Evolutionary conservation across 2,113 vertebrate genomes (phyloP).

Genomic region (Rallus limicola): DNA sequence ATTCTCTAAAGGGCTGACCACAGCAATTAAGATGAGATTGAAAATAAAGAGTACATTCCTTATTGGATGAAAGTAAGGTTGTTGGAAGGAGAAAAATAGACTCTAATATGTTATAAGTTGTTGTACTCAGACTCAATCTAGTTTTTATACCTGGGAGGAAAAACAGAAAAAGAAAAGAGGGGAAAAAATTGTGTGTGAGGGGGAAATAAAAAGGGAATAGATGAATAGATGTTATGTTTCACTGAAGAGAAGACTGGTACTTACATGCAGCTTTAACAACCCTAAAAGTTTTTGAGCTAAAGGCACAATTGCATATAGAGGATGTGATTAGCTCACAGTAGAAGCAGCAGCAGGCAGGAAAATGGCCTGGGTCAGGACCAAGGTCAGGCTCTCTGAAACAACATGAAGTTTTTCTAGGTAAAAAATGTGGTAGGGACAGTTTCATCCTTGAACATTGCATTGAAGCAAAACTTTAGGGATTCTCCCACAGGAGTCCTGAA

Average conservation of each 20-base stretch:
- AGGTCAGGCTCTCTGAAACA: neutral
- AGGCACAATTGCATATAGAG: neutral
- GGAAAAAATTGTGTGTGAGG: no score
- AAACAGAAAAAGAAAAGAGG: neutral
- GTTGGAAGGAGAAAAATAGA: neutral
- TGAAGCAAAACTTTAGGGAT: neutral
- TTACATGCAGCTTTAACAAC: neutral
- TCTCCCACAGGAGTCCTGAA: neutral
- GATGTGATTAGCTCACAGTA: neutral
- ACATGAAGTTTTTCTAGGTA: neutral
- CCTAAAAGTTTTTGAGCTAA: neutral
- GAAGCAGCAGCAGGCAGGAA: neutral
- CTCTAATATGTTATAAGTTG: neutral
- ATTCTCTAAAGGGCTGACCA: neutral
- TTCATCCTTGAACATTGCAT: neutral
- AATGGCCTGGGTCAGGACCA: neutral
- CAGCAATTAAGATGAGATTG: neutral
- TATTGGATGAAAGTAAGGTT: neutral
- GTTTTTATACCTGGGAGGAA: neutral
- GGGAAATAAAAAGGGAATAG: no score
- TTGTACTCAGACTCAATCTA: neutral
- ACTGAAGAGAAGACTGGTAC: neutral
- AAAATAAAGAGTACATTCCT: neutral
- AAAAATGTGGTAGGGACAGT: fast-evolving
- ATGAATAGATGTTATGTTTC: neutral